Evolutionary conservation across 2,113 vertebrate genomes (phyloP).

Genomic region (Perca flavescens): DNA sequence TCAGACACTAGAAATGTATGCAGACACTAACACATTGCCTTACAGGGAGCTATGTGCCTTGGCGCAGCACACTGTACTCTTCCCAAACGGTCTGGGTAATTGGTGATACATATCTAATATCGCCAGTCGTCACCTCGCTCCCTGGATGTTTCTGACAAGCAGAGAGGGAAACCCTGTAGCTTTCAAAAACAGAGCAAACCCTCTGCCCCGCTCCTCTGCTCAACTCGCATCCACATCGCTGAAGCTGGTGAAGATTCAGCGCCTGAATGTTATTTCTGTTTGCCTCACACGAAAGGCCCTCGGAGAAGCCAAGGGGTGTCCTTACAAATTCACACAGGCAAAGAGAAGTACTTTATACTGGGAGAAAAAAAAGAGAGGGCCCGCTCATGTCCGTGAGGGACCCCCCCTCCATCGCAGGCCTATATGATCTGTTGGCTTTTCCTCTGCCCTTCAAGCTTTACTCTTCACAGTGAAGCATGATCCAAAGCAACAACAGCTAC

Average conservation of each 20-base stretch:
- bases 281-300: conserved; percentile 74
- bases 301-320: conserved; percentile 74
- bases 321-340: conserved; percentile 76
- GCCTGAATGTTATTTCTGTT: conserved; percentile 84
- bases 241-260: conserved; percentile 55
- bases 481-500: conserved; percentile 55
- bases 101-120: conserved; percentile 85
- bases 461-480: conserved; percentile 62
- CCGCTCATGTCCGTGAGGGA: conserved; percentile 67
- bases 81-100: conserved; percentile 78
- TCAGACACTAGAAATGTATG: conserved; percentile 71
- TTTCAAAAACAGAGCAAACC: conserved; percentile 87
- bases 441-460: conserved; percentile 68
- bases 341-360: conserved; percentile 72
- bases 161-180: conserved; percentile 78
- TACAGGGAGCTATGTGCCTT: conserved; percentile 81
- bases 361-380: conserved; percentile 65
- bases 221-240: conserved; percentile 37
- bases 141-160: conserved; percentile 74
- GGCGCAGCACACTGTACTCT: conserved; percentile 68
- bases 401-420: conserved; percentile 51
- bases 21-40: conserved; percentile 76
- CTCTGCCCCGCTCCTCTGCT: conserved; percentile 47
- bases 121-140: conserved; percentile 82
- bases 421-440: conserved; percentile 79